These are phyloP conservation scores for Gortyna flavago DNA, from an alignment of 2,888 invertebrate species.

Conservation along the genomic window DNA sequence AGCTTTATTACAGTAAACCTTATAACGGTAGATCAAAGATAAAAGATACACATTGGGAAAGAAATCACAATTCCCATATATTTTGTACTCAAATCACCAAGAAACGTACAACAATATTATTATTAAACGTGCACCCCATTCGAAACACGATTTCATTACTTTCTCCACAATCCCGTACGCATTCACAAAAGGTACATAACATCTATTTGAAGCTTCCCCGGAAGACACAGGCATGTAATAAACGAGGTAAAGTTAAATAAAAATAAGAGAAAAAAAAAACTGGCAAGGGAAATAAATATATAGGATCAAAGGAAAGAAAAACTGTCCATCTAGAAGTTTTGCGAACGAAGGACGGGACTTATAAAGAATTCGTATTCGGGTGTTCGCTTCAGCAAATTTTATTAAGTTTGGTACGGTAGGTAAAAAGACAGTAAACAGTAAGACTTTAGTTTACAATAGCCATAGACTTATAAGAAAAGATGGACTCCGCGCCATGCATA, in stretches of 20 bases:
- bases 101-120: slow-evolving; percentile 23
- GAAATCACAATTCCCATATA: slow-evolving; percentile 11
- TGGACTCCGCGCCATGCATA: too few relatives aligned
- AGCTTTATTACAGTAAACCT: too few relatives aligned
- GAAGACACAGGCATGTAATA: slow-evolving; percentile 66
- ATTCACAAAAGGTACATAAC: slow-evolving; percentile 36
- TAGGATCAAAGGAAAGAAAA: slow-evolving; percentile 78
- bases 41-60: not conserved
- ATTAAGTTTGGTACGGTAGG: slow-evolving; percentile 55
- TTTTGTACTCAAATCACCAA: slow-evolving; percentile 19
- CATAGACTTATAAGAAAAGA: too few relatives aligned
- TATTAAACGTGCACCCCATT: slow-evolving; percentile 24
- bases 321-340: slow-evolving; percentile 67
- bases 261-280: slow-evolving; percentile 73
- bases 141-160: slow-evolving; percentile 51
- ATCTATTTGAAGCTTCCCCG: slow-evolving; percentile 31
- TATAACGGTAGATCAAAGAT: not conserved
- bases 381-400: slow-evolving; percentile 61
- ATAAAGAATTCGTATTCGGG: slow-evolving; percentile 61
- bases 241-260: slow-evolving; percentile 74
- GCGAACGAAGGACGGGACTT: slow-evolving; percentile 49
- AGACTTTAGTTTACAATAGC: slow-evolving; percentile 2
- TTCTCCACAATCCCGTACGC: slow-evolving; percentile 16
- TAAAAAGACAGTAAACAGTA: slow-evolving; percentile 20
- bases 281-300: slow-evolving; percentile 70